A percentile compares a stretch with the other conserved stretches of the same genome.
phyloP scores from a whole-genome alignment of 2,797 vertebrate species.

The Gastrophryne carolinensis region DNA sequence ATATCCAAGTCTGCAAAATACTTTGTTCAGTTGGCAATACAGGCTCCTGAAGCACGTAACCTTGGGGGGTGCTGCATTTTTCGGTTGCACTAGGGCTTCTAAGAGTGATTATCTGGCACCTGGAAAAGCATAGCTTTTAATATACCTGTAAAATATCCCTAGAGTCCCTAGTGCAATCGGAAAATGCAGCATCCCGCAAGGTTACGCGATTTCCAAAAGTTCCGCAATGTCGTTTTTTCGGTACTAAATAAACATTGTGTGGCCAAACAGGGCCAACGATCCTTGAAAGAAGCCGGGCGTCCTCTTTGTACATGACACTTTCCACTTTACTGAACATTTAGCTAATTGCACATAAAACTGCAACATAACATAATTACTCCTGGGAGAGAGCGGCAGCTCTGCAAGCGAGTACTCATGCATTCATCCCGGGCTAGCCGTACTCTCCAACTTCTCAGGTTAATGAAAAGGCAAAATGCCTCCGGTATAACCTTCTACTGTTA shows the following conservation, averaged over 20 bases:
- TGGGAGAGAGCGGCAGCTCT: background rate
- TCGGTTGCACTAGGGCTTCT: too few relatives aligned
- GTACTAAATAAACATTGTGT: background rate
- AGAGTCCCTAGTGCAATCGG: too few relatives aligned
- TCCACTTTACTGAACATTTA: background rate
- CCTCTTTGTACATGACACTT: background rate
- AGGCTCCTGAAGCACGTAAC: too few relatives aligned
- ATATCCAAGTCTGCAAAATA: too few relatives aligned
- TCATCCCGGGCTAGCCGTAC: background rate
- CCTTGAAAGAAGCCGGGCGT: background rate
- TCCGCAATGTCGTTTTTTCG: too few relatives aligned
- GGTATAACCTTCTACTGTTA: background rate
- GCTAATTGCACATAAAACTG: background rate
- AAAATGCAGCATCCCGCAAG: too few relatives aligned
- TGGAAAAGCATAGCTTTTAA: too few relatives aligned
- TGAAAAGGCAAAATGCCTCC: background rate
- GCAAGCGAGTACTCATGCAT: constrained; percentile 1
- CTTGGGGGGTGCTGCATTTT: too few relatives aligned
- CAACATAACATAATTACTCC: background rate
- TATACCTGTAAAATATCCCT: too few relatives aligned
- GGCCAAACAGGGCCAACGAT: background rate
- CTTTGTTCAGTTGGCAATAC: too few relatives aligned
- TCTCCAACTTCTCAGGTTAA: constrained; percentile 7
- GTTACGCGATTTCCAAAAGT: too few relatives aligned
- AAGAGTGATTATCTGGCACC: too few relatives aligned